Percentiles rank a stretch among this genome's conserved stretches.
Conservation (phyloP, 2,113 vertebrate genomes). For the Columba janthina region DNA sequence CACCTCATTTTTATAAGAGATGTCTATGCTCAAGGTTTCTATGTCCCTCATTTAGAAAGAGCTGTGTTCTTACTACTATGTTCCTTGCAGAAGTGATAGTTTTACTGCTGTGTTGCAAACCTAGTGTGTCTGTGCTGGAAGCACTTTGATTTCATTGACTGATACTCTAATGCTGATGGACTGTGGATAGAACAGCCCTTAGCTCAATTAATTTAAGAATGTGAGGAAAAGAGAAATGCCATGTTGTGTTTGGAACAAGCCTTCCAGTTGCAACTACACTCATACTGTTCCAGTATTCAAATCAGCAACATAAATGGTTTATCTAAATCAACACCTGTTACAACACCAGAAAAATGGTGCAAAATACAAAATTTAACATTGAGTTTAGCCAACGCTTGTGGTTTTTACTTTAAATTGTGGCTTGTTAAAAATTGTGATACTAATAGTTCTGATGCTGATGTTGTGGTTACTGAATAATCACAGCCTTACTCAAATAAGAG, state of each 20-base stretch:
- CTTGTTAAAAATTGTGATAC: neutral
- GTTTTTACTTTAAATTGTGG: neutral
- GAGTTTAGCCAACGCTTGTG: neutral
- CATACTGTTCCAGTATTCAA: neutral
- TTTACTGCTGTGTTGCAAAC: neutral
- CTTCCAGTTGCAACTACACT: neutral
- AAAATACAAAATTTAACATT: neutral
- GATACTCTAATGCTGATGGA: neutral
- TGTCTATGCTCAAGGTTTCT: neutral
- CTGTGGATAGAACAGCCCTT: neutral
- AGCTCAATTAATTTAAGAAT: neutral
- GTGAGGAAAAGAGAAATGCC: neutral
- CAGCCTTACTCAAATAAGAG: neutral
- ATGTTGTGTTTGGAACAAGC: neutral
- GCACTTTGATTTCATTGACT: neutral
- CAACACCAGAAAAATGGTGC: neutral
- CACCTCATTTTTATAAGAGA: neutral
- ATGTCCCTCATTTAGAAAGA: neutral
- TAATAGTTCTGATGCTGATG: neutral
- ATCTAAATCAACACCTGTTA: neutral
- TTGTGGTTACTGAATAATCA: neutral
- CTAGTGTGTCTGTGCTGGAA: neutral
- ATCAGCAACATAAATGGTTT: neutral
- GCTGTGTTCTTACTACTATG: neutral
- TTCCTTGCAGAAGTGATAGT: neutral